Evolutionary conservation across 2,797 vertebrate species (phyloP).

Genomic region (Epinephelus awoara): DNA sequence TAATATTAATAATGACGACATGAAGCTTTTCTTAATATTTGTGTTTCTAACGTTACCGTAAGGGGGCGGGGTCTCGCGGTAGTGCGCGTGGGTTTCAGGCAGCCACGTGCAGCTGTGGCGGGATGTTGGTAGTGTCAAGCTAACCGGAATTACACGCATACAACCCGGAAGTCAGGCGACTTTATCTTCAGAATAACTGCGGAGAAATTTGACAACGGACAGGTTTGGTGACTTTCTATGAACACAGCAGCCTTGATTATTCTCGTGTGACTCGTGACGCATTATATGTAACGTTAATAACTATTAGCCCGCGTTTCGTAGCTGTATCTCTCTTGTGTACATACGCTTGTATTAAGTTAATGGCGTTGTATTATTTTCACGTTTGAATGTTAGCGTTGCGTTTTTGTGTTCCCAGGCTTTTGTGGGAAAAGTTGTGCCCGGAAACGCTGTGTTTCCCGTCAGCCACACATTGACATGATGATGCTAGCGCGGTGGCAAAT

Average conservation of each 20-base stretch:
- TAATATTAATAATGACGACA: no score
- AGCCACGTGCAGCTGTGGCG: conserved; percentile 33
- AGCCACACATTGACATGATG: conserved; percentile 15
- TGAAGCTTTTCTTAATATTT: background rate
- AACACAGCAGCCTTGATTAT: background rate
- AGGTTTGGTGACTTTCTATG: background rate
- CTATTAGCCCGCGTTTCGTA: no score
- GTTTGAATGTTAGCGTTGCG: no score
- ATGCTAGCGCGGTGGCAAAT: conserved; percentile 41
- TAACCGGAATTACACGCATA: background rate
- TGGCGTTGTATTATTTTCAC: background rate
- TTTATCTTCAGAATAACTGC: background rate
- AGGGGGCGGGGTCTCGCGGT: conserved; percentile 31
- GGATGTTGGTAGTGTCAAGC: conserved; percentile 12
- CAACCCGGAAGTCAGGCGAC: background rate
- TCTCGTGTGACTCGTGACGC: background rate
- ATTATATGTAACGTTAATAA: background rate
- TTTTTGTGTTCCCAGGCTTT: background rate
- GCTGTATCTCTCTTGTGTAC: no score
- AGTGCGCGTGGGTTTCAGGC: conserved; percentile 13
- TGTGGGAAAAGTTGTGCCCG: background rate
- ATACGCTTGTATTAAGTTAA: no score
- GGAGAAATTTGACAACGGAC: no score
- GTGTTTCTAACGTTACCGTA: background rate
- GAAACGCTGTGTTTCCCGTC: conserved; percentile 11